A percentile compares a stretch with the other conserved stretches of the same genome.
These are phyloP conservation scores for Rhagonycha lutea DNA, from an alignment of 2,888 invertebrate genomes.

Conservation along the genomic window DNA sequence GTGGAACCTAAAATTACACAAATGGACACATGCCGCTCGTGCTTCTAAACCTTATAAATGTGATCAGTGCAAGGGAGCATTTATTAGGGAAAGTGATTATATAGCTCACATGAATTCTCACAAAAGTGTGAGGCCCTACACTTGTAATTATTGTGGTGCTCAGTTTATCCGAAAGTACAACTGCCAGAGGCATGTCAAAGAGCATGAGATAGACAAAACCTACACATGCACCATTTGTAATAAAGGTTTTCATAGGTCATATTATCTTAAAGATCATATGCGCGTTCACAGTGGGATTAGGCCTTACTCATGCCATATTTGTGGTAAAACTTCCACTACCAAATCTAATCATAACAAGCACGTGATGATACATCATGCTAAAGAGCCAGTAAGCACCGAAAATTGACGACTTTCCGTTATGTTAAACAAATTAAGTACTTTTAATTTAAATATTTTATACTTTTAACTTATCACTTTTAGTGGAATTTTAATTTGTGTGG, in stretches of 20 bases:
- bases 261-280: conserved; percentile 86
- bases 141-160: conserved; percentile 88
- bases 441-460: neutral
- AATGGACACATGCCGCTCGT: conserved; percentile 86
- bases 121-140: conserved; percentile 80
- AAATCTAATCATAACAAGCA: conserved; percentile 92
- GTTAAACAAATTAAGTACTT: neutral
- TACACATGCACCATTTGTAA: conserved; percentile 68
- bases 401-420: conserved; percentile 55
- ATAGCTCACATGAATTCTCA: conserved; percentile 86
- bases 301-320: conserved; percentile 84
- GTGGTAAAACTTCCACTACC: conserved; percentile 86
- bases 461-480: neutral
- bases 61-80: conserved; percentile 80
- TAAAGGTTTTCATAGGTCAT: conserved; percentile 84
- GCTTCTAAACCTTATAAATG: conserved; percentile 86
- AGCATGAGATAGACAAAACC: conserved; percentile 72
- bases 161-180: conserved; percentile 89
- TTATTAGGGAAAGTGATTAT: conserved; percentile 80
- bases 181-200: conserved; percentile 81
- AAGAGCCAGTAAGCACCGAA: conserved; percentile 85
- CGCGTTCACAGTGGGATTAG: conserved; percentile 81
- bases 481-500: neutral
- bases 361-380: conserved; percentile 85
- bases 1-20: conserved; percentile 88